Evolutionary conservation across 2,888 invertebrate species (phyloP), one percentile per base, ranked within the genome.

Genomic region (Cosmia pyralina): DNA sequence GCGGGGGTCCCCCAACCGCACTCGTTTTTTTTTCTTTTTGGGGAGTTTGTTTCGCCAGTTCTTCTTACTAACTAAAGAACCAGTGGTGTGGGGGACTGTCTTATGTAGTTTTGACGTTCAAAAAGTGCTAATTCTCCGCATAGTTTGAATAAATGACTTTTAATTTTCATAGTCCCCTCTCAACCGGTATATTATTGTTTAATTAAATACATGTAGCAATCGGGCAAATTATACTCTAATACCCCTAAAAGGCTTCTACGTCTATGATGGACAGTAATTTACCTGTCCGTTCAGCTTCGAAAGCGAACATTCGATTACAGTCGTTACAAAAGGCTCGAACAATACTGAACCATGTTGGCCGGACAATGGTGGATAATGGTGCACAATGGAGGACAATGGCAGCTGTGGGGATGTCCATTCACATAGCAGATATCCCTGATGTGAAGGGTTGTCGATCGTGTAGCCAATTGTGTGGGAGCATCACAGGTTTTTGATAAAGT

Each of bases 261-360:
- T 44, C 57, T 73, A 52, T 71, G 67, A 65, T 48, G 41, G 63
- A 44, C 65, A 79, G 50, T 72, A 65, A 74, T 71, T 76, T 68
- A 70, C 82, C 58, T 60, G 66, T 57, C 19, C 38, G 8, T 55
- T 15, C 38, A 34, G 70, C 46, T 75, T 59, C 72, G 46, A 72
- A 73, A 70, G 69, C 58, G 79, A 82, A 77, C 77, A 77, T 81
- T 76, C 71, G 69, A 86, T 86, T 81, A 75, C 79, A 67, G 70
- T 48, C 64, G 58, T 66, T 70, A 83, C 83, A 89, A 86, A 84
- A 72, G 81, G 46, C 22, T 60, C 53, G 79, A 75, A 86, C 87
- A 84, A 88, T 84, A 66, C 72, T 79, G 62, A 44, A 64, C 60
- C 67, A 74, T 65, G 75, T 72, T 64, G 19, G 55, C 41, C 53